A percentile compares a stretch with the other conserved stretches of the same genome.
Evolutionary conservation across 2,113 vertebrate genomes (phyloP).

Genomic region (Morone saxatilis): DNA sequence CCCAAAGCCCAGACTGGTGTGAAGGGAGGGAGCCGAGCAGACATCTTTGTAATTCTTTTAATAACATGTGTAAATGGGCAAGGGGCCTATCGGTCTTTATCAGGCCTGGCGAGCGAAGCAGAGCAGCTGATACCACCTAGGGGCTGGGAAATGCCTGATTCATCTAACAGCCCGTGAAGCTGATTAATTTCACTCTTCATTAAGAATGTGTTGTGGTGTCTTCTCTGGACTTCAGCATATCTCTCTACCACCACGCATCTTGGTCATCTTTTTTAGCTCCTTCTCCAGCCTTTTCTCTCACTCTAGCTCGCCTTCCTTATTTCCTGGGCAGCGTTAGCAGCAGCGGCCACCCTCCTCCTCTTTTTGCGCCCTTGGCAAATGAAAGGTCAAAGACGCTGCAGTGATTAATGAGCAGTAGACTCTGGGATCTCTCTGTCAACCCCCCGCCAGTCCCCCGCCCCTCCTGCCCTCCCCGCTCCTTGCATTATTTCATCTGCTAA

Average conservation of each 20-base stretch:
- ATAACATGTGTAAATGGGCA: constrained; percentile 83
- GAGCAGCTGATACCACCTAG: constrained; percentile 83
- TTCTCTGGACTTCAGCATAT: constrained; percentile 73
- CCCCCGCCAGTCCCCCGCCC: constrained; percentile 59
- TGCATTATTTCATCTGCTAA: constrained; percentile 86
- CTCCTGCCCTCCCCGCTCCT: constrained; percentile 58
- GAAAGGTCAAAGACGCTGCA: constrained; percentile 89
- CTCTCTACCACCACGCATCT: constrained; percentile 33
- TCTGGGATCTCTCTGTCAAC: constrained; percentile 86
- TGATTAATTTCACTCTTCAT: constrained; percentile 89
- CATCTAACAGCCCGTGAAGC: constrained; percentile 83
- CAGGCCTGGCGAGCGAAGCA: constrained; percentile 69
- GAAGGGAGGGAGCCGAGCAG: constrained; percentile 70
- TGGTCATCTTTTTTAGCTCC: constrained; percentile 59
- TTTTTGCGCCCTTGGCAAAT: constrained; percentile 88
- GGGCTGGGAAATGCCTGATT: constrained; percentile 84
- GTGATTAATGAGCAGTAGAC: constrained; percentile 89
- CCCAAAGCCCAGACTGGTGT: constrained; percentile 71
- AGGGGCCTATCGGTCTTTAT: constrained; percentile 83
- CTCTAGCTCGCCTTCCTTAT: constrained; percentile 29
- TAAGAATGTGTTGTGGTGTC: constrained; percentile 83
- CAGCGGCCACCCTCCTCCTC: constrained; percentile 72
- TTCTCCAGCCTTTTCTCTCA: constrained; percentile 7
- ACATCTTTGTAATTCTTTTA: constrained; percentile 85
- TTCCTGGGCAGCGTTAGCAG: constrained; percentile 61